Evolutionary conservation across 2,888 invertebrate genomes (phyloP), one percentile per base, ranked within the genome.

Genomic region (Spatulosminthurus flaviceps): DNA sequence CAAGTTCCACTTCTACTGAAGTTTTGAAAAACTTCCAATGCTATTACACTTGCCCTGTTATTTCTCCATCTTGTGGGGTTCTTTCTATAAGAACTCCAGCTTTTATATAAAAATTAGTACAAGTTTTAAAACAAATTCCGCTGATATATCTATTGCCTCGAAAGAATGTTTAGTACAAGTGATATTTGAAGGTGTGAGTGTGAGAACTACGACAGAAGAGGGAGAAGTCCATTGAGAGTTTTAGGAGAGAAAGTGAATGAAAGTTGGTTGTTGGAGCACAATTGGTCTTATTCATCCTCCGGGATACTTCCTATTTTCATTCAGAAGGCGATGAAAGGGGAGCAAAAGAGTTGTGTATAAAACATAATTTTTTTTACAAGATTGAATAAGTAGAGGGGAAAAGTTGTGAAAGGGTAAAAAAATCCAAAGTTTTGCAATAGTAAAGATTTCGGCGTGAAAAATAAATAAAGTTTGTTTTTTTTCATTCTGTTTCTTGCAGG

Each of bases 241-340:
- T n/a, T n/a, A n/a, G 64, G 24, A 24, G 64, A 24, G 26, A 64
- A 64, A 64, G 64, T 64, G 64, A 26, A 26, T 64, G 64, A 64
- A 64, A 64, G 64, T 64, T 22, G n/a, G 4, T 22, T 24, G n/a
- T n/a, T 24, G 11, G 64, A 64, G n/a, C 7, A 64, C 64, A 64
- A 64, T 64, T 16, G 64, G 64, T 64, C 64, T 64, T 26, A n/a
- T 51, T 64, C 64, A 9, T 21, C 21, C 21, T 26, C 64, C 22
- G 64, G 26, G 26, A 11, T 22, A 64, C 22, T 64, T 64, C 24
- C 24, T 24, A 4, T 64, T 64, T 26, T 26, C 64, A 64, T 64
- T 64, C 24, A 64, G 64, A 64, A 24, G 2, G 24, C 26, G 24
- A 60, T 21, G 60, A 21, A 64, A 21, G 4, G 26, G 64, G 24